Evolutionary conservation across 2,797 vertebrate genomes (phyloP), one percentile per base, ranked within the genome.

Genomic region (Thalassophryne amazonica): DNA sequence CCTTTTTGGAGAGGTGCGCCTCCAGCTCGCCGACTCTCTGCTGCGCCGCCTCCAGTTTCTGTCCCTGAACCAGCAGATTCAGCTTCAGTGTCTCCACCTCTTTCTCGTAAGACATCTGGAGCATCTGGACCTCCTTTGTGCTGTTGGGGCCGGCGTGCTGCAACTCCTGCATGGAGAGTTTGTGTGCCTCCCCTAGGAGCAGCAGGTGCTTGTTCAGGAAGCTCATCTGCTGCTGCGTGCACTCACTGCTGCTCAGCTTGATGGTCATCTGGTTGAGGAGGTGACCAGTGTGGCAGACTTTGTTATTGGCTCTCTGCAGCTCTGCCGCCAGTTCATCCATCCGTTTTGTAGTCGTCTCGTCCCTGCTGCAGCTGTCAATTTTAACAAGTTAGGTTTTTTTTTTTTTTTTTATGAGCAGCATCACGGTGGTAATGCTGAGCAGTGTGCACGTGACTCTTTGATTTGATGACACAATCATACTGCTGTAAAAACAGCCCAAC

Each of bases 181-280:
- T 95, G 45, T 99, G 98, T 39, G 97, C 94, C 86, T 98, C 96
- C 32, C 95, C 96, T 2, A 99, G 92, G 56, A 99, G 93, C 79
- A 99, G 86, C 78, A 99, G 92, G 65, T 99, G 97, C 78, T 95
- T 93, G 88, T 96, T 99, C 81, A 99, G 84, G 85, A 99, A 98
- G 86, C 97, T 95, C 94, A 98, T 93, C 92, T 98, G 97, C 86
- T 98, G 95, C 73, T 98, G 96, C 55, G 94, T 94, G 1, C 93
- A 93, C 82, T 99, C 95, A 0, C 96, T 97, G 66, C 93, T 95
- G 40, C 92, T 96, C 80, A 99, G 91, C 97, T 99, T 99, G 69
- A 95, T 87, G 20, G 93, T 94, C 71, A 98, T 94, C 78, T 98
- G 97, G 69, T 94, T 95, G 64, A 99, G 92, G 9, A 93, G 92